These are phyloP conservation scores for Xylota segnis DNA, from an alignment of 2,888 invertebrate species.

Conservation along the genomic window DNA sequence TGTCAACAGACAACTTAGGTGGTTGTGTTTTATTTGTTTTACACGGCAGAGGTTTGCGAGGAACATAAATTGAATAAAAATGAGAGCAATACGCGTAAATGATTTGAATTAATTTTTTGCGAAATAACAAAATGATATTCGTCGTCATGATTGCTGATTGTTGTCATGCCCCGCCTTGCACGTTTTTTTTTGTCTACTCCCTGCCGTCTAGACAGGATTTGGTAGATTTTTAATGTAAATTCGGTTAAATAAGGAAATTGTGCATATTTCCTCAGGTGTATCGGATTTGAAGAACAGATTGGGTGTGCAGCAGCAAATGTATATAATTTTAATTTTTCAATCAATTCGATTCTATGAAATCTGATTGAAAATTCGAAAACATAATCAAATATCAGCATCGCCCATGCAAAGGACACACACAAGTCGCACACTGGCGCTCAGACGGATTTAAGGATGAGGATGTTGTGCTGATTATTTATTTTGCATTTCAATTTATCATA, in stretches of 20 bases:
- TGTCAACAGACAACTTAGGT: not conserved
- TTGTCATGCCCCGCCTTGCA: not conserved
- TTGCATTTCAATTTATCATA: constrained; percentile 17
- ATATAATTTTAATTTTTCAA: not conserved
- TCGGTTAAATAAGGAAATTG: not conserved
- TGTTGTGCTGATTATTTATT: not conserved
- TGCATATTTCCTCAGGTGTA: not conserved
- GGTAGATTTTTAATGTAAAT: not conserved
- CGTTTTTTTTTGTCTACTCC: not conserved
- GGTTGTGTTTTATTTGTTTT: constrained; percentile 29
- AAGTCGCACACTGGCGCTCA: not conserved
- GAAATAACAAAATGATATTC: constrained; percentile 25
- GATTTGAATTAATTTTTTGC: constrained; percentile 30
- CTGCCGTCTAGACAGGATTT: constrained; percentile 2
- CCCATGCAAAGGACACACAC: not conserved
- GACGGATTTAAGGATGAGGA: not conserved
- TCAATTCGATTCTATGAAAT: not conserved
- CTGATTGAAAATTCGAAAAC: constrained; percentile 1
- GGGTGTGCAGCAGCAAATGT: not conserved
- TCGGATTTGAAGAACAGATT: not conserved
- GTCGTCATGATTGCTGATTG: constrained; percentile 8
- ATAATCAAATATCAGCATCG: constrained; percentile 15
- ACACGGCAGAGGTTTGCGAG: constrained; percentile 16
- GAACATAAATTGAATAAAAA: constrained; percentile 22
- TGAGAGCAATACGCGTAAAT: constrained; percentile 29